phyloP scores from a whole-genome alignment of 2,888 invertebrate species.

The Drosophila fulvimacula region DNA sequence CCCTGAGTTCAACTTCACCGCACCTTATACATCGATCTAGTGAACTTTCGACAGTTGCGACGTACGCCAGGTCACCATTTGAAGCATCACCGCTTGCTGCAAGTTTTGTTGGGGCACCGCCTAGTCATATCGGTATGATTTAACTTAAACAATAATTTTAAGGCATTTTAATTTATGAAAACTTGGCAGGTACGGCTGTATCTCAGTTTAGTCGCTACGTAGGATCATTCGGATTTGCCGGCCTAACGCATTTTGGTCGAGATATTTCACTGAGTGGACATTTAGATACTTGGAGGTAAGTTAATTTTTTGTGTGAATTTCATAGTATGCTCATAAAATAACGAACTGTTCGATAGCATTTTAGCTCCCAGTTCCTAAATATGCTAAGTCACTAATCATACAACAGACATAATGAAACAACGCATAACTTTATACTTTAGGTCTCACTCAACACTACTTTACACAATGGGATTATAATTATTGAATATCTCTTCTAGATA shows the following conservation, averaged over 20 bases:
- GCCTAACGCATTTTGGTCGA: constrained; percentile 89
- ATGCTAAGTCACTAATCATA: no score
- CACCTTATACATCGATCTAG: constrained; percentile 87
- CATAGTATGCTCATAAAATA: no score
- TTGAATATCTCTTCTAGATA: no score
- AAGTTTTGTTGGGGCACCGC: constrained; percentile 88
- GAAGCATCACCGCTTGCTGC: constrained; percentile 88
- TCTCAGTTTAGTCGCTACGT: constrained; percentile 94
- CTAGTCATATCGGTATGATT: constrained; percentile 89
- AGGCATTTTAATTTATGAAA: background rate
- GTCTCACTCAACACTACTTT: no score
- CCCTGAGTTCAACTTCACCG: constrained; percentile 87
- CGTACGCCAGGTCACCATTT: constrained; percentile 86
- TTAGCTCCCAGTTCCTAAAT: no score
- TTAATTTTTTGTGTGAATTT: no score
- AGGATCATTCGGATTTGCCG: constrained; percentile 88
- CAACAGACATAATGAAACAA: no score
- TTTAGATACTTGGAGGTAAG: constrained; percentile 89
- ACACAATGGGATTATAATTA: no score
- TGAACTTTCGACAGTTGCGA: constrained; percentile 86
- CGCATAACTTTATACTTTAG: no score
- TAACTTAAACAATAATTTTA: background rate
- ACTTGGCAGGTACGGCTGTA: constrained; percentile 87
- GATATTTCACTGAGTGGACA: constrained; percentile 87
- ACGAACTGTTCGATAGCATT: no score